Evolutionary conservation across 2,113 vertebrate genomes (phyloP).

Genomic region (Phalacrocorax pelagicus): DNA sequence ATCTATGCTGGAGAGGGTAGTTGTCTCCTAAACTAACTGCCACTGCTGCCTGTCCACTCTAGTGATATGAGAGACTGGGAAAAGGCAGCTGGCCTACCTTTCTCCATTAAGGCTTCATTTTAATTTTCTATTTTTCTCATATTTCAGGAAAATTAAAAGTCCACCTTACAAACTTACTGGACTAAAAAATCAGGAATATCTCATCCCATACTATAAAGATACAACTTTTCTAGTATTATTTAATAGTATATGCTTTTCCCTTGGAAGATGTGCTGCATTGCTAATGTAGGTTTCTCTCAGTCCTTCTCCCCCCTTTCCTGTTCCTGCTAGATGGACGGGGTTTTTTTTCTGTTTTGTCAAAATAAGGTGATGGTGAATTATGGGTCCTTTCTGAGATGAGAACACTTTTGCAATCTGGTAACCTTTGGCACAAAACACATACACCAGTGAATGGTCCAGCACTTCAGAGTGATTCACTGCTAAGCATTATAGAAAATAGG

Average conservation of each 20-base stretch:
- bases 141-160: slow-evolving; percentile 9
- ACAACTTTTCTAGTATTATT: slow-evolving; percentile 48
- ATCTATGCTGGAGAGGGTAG: background rate
- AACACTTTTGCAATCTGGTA: slow-evolving; percentile 67
- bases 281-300: slow-evolving; percentile 32
- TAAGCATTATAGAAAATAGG: slow-evolving; percentile 73
- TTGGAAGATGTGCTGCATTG: slow-evolving; percentile 46
- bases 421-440: slow-evolving; percentile 72
- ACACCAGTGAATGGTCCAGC: slow-evolving; percentile 63
- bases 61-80: background rate
- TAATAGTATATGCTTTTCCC: slow-evolving; percentile 52
- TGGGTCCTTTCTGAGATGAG: slow-evolving; percentile 54
- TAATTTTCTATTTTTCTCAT: slow-evolving; percentile 40
- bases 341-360: slow-evolving; percentile 64
- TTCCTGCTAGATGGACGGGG: slow-evolving; percentile 45
- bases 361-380: slow-evolving; percentile 69
- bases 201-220: slow-evolving; percentile 27
- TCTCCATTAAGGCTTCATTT: background rate
- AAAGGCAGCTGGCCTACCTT: background rate
- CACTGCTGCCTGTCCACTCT: background rate
- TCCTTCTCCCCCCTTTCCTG: background rate
- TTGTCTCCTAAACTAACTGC: background rate
- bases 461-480: slow-evolving; percentile 68
- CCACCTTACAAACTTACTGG: background rate
- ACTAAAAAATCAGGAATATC: slow-evolving; percentile 36